phyloP scores from a whole-genome alignment of 2,888 invertebrate species.

The Crossocerus cetratus region DNA sequence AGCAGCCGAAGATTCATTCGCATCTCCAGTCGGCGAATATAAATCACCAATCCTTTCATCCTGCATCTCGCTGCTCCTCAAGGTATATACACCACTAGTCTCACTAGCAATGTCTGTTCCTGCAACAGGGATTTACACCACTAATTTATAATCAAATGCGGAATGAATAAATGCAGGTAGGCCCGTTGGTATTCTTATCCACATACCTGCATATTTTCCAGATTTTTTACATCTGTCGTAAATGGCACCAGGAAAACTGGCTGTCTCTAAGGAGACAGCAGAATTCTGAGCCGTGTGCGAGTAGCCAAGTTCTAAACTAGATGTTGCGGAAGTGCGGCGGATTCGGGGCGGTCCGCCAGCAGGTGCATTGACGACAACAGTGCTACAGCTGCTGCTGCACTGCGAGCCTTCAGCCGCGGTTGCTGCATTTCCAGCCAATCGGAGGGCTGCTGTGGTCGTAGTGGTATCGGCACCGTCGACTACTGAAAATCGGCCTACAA shows the following conservation, averaged over 20 bases:
- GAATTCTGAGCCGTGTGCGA: constrained; percentile 94
- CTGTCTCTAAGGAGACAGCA: constrained; percentile 82
- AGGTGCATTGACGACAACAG: constrained; percentile 85
- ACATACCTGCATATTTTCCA: constrained; percentile 67
- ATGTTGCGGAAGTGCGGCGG: constrained; percentile 86
- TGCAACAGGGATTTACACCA: constrained; percentile 14
- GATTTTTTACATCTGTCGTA: constrained; percentile 73
- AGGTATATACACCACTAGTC: constrained; percentile 91
- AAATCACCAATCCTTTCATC: constrained; percentile 70
- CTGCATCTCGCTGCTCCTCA: constrained; percentile 79
- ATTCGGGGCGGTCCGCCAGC: constrained; percentile 76
- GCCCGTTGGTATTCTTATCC: too few relatives aligned
- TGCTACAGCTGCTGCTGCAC: constrained; percentile 92
- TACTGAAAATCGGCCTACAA: constrained; percentile 56
- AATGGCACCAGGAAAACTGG: constrained; percentile 78
- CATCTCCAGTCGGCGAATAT: constrained; percentile 67
- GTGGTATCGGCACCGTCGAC: constrained; percentile 66
- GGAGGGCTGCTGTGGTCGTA: constrained; percentile 44
- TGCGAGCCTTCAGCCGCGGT: constrained; percentile 81
- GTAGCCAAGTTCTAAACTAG: constrained; percentile 90
- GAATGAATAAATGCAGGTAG: too few relatives aligned
- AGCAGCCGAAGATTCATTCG: constrained; percentile 69
- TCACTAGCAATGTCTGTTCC: constrained; percentile 82
- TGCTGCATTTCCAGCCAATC: constrained; percentile 48
- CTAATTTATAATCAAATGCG: too few relatives aligned